A percentile compares a stretch with the other conserved stretches of the same genome.
phyloP scores from a whole-genome alignment of 2,113 vertebrate genomes.

The Eretmochelys imbricata region DNA sequence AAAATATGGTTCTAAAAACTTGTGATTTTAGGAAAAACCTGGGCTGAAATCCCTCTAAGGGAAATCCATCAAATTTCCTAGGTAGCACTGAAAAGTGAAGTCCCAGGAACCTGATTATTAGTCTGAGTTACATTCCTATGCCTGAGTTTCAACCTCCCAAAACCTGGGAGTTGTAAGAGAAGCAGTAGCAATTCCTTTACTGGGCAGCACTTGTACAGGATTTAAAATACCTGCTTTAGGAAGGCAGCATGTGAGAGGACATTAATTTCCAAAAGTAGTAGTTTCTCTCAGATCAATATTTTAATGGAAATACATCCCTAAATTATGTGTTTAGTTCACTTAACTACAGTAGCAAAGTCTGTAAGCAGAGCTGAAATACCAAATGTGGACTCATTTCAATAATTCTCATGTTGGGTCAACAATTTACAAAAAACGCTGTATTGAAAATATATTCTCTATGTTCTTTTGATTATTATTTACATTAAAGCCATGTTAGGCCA shows the following conservation, averaged over 20 bases:
- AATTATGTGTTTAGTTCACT: neutral
- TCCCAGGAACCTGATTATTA: neutral
- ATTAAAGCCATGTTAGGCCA: slow-evolving; percentile 42
- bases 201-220: neutral
- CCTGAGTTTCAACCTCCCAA: neutral
- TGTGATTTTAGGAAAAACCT: neutral
- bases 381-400: neutral
- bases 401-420: neutral
- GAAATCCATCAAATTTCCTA: neutral
- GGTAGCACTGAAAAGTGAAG: neutral
- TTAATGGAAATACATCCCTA: neutral
- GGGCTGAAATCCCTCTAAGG: neutral
- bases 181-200: neutral
- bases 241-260: neutral
- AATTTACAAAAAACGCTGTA: neutral
- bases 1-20: slow-evolving; percentile 29
- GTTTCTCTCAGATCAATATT: neutral
- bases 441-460: neutral
- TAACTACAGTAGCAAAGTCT: neutral
- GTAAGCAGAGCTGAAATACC: neutral
- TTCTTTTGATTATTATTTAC: slow-evolving; percentile 49
- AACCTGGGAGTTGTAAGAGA: neutral
- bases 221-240: neutral
- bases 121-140: neutral
- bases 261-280: rapidly evolving